Evolutionary conservation across 1,140 invertebrate species (phyloP).

Genomic region (Papilio polyxenes): DNA sequence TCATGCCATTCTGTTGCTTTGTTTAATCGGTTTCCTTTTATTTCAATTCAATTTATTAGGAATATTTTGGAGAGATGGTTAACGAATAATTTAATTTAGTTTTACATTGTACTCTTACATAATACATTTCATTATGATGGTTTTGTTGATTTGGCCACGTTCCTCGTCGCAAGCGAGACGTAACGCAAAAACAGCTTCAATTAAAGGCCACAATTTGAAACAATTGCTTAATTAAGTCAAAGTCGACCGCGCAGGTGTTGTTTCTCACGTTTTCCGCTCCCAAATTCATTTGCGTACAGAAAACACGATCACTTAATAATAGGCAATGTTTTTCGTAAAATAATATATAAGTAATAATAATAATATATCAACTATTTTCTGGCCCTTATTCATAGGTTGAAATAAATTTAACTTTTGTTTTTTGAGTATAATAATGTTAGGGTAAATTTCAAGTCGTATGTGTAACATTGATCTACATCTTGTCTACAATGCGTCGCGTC

Average conservation of each 20-base stretch:
- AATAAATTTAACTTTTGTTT: no score
- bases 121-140: no score
- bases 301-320: background rate
- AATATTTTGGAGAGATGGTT: no score
- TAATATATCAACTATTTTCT: no score
- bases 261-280: background rate
- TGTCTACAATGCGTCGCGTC: background rate
- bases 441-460: background rate
- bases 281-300: background rate
- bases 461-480: background rate
- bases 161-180: background rate
- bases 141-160: background rate
- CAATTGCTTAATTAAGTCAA: constrained; percentile 21
- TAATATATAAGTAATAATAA: no score
- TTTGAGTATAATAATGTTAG: background rate
- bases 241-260: background rate
- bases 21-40: background rate
- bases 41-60: no score
- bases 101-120: no score
- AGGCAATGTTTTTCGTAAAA: no score
- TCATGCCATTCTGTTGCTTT: background rate
- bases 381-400: no score
- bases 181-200: background rate
- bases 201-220: constrained; percentile 14
- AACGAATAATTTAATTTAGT: no score